Evolutionary conservation across 2,113 vertebrate species (phyloP), one percentile per base, ranked within the genome.

Genomic region (Catagonus wagneri): DNA sequence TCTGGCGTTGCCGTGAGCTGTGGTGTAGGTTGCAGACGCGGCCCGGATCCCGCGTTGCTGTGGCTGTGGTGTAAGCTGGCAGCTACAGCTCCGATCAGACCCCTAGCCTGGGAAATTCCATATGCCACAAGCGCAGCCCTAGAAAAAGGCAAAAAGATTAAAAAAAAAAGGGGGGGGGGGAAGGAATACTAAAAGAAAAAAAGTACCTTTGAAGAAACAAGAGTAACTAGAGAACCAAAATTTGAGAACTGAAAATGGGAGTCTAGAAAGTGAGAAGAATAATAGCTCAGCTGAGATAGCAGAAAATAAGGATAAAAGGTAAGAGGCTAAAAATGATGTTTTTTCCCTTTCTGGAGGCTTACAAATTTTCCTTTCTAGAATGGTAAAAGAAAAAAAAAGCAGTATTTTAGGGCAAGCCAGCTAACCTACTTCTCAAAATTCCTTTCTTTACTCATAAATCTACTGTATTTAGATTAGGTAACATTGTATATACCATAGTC

Each of bases 141-240:
- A n/a, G n/a, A n/a, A n/a, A n/a, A n/a, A n/a, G n/a, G n/a, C n/a
- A n/a, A n/a, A n/a, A n/a, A n/a, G n/a, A n/a, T n/a, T n/a, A n/a
- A n/a, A n/a, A n/a, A n/a, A n/a, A n/a, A n/a, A n/a, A n/a, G n/a
- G n/a, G n/a, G n/a, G n/a, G n/a, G n/a, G n/a, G n/a, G n/a, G n/a
- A n/a, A n/a, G n/a, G 81, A 89, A 75, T 0, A 36, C 11, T 83
- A 72, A 54, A 2, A 50, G 27, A 15, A 69, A 89, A 89, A 80
- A 66, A 1, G 23, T 3, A 61, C 9, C 56, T 84, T 80, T 87
- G 71, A 95, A 98, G 90, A 96, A 96, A 96, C 69, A 96, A 95
- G 29, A 19, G 27, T 34, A 83, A 32, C 63, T 22, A 92, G 32
- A 91, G 15, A 83, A 87, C 23, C 12, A 72, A 90, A 88, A 90